A percentile compares a stretch with the other conserved stretches of the same genome.
phyloP scores from a whole-genome alignment of 2,888 invertebrate species.

The Apodemia hepburni region DNA sequence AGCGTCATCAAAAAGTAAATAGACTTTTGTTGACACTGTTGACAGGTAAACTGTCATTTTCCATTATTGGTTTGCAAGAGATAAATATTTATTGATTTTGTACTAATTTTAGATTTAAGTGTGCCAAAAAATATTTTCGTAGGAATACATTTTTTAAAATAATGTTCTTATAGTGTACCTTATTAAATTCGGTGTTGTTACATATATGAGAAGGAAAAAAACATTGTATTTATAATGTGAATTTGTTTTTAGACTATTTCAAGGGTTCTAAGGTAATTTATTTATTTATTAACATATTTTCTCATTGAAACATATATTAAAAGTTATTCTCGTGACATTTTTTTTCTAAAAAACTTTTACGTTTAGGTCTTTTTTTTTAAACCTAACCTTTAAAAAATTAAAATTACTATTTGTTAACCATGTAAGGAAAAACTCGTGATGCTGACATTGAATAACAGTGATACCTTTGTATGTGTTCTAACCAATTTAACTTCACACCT shows the following conservation, averaged over 20 bases:
- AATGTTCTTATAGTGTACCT: background rate
- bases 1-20: conserved; percentile 16
- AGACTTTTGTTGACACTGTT: conserved; percentile 19
- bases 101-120: conserved; percentile 13
- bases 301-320: too few species aligned
- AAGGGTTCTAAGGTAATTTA: background rate
- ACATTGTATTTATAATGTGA: background rate
- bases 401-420: too few species aligned
- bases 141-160: background rate
- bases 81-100: conserved; percentile 30
- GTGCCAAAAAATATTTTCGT: background rate
- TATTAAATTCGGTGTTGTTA: background rate
- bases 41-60: conserved; percentile 23
- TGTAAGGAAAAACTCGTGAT: too few species aligned
- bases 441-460: too few species aligned
- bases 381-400: too few species aligned
- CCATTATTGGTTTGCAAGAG: conserved; percentile 26
- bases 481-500: too few species aligned
- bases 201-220: background rate
- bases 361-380: too few species aligned
- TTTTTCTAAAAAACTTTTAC: too few species aligned
- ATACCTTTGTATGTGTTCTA: too few species aligned
- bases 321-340: too few species aligned
- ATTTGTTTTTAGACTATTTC: background rate
- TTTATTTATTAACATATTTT: background rate